Percentiles rank a stretch among this genome's conserved stretches.
These are phyloP conservation scores for Diachasmimorpha longicaudata DNA, from an alignment of 1,140 invertebrate genomes.

Conservation along the genomic window DNA sequence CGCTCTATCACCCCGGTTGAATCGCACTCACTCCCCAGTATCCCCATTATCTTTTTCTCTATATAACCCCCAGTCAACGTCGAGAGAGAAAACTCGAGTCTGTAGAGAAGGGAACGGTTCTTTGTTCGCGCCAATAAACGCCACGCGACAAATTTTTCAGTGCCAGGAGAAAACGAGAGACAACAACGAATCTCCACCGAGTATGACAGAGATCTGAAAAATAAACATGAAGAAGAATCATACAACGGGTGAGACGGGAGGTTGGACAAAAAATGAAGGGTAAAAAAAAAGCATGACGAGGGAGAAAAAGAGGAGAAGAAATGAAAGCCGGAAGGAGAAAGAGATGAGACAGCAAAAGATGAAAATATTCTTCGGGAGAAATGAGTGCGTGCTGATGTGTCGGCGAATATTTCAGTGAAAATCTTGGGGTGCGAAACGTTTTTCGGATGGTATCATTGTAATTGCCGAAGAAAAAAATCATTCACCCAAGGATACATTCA, in stretches of 20 bases:
- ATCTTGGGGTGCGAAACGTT: background rate
- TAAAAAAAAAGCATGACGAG: background rate
- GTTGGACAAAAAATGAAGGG: background rate
- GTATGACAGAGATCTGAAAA: background rate
- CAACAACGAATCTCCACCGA: background rate
- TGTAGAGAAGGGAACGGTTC: background rate
- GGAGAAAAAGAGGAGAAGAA: background rate
- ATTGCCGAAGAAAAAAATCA: too few species aligned
- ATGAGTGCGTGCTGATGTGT: background rate
- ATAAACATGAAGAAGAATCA: background rate
- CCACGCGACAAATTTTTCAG: constrained; percentile 8
- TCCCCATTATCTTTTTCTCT: background rate
- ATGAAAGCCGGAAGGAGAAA: background rate
- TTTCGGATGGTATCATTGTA: too few species aligned
- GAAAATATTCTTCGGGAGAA: background rate
- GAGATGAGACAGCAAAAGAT: background rate
- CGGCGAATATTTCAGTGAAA: background rate
- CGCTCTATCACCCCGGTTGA: background rate
- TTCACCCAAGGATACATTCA: too few species aligned
- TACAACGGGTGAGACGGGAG: background rate
- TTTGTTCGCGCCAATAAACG: constrained; percentile 18
- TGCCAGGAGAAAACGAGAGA: background rate
- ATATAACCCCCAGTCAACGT: background rate
- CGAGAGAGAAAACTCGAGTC: background rate
- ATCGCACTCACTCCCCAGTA: background rate